Evolutionary conservation across 2,797 vertebrate genomes (phyloP).

Genomic region (Sebastes dallii): DNA sequence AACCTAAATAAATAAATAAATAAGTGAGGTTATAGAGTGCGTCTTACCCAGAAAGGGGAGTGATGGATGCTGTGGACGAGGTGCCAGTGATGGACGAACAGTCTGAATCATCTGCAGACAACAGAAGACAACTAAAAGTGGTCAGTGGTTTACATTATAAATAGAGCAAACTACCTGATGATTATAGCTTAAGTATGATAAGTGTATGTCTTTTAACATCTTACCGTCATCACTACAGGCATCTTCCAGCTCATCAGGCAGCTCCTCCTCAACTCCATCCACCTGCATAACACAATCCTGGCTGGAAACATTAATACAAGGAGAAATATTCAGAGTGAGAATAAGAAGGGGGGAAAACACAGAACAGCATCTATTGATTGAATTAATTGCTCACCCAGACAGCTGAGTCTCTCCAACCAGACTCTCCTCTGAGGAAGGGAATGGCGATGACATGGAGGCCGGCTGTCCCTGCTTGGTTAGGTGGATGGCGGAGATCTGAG

Average conservation of each 20-base stretch:
- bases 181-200: background rate
- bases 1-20: background rate
- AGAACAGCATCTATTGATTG: background rate
- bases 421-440: slow-evolving; percentile 61
- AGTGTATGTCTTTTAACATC: background rate
- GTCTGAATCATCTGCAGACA: slow-evolving; percentile 80
- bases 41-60: slow-evolving; percentile 79
- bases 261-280: slow-evolving; percentile 83
- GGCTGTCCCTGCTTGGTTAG: slow-evolving; percentile 72
- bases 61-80: slow-evolving; percentile 73
- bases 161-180: background rate
- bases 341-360: background rate
- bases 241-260: slow-evolving; percentile 85
- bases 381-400: slow-evolving; percentile 44
- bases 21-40: too few species aligned
- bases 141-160: background rate
- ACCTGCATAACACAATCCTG: slow-evolving; percentile 55
- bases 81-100: slow-evolving; percentile 71
- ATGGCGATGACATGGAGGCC: background rate
- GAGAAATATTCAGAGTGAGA: background rate
- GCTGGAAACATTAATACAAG: slow-evolving; percentile 33
- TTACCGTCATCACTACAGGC: slow-evolving; percentile 81
- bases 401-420: background rate
- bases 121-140: slow-evolving; percentile 9
- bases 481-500: slow-evolving; percentile 87